These are phyloP conservation scores for Nomada fabriciana DNA, from an alignment of 2,888 invertebrate species.

Conservation along the genomic window DNA sequence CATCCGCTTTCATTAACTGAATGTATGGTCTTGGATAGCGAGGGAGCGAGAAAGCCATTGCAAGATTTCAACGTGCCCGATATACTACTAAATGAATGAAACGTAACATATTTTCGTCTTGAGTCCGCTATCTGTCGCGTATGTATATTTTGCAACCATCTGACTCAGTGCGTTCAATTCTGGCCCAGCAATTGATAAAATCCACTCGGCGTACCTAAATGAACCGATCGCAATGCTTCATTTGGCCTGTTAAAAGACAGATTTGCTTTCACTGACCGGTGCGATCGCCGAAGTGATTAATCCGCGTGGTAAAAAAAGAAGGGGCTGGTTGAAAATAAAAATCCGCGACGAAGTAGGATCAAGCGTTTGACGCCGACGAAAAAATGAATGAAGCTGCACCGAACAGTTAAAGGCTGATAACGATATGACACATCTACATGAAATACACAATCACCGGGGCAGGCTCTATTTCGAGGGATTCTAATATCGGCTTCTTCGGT, in stretches of 20 bases:
- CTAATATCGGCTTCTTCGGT: slow-evolving; percentile 48
- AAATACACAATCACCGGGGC: slow-evolving; percentile 20
- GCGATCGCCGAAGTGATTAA: background rate
- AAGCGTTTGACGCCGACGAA: too few species aligned
- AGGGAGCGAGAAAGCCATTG: slow-evolving; percentile 39
- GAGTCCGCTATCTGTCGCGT: slow-evolving; percentile 1
- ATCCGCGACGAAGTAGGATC: background rate
- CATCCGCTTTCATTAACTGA: slow-evolving; percentile 61
- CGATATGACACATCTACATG: background rate
- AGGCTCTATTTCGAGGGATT: slow-evolving; percentile 44
- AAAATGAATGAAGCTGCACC: background rate
- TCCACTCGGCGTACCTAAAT: background rate
- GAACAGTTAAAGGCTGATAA: slow-evolving; percentile 1
- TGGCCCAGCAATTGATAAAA: slow-evolving; percentile 15
- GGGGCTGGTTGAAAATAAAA: too few species aligned
- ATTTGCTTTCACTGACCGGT: background rate
- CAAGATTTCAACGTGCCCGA: slow-evolving; percentile 16
- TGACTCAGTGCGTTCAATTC: slow-evolving; percentile 1
- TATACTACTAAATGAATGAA: slow-evolving; percentile 34
- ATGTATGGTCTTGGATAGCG: slow-evolving; percentile 28
- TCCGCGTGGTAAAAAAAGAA: background rate
- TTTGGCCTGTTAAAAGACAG: background rate
- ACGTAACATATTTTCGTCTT: slow-evolving; percentile 3
- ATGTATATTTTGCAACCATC: slow-evolving; percentile 3
- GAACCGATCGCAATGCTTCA: background rate